phyloP scores from a whole-genome alignment of 2,113 vertebrate species.

The Ancistrus triradiatus region DNA sequence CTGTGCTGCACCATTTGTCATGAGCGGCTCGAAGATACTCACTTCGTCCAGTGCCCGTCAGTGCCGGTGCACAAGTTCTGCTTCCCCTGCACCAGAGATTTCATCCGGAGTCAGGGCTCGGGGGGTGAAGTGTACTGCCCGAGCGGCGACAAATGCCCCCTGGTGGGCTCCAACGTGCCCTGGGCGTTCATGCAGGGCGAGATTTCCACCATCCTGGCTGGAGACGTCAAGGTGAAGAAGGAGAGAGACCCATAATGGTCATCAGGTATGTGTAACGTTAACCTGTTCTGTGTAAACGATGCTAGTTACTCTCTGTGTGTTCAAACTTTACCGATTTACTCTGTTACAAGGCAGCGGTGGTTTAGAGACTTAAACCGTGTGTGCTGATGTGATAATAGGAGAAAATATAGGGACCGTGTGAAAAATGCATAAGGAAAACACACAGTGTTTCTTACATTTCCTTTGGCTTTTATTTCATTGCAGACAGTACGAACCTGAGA shows the following conservation, averaged over 20 bases:
- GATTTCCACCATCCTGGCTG: slow-evolving; percentile 83
- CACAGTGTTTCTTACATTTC: too few species aligned
- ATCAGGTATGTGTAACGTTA: slow-evolving; percentile 11
- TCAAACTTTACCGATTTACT: too few species aligned
- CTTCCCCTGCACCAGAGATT: slow-evolving; percentile 83
- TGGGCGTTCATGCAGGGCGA: slow-evolving; percentile 93
- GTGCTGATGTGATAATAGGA: too few species aligned
- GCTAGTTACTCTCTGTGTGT: too few species aligned
- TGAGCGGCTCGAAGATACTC: slow-evolving; percentile 80
- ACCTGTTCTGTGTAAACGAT: neutral
- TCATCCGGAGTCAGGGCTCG: slow-evolving; percentile 77
- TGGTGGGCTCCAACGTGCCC: slow-evolving; percentile 81
- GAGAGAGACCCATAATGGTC: slow-evolving; percentile 71
- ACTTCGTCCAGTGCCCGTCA: slow-evolving; percentile 84
- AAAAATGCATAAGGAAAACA: too few species aligned
- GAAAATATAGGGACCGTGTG: too few species aligned
- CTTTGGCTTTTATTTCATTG: too few species aligned
- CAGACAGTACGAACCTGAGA: too few species aligned
- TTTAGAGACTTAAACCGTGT: neutral
- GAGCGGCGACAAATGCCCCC: slow-evolving; percentile 81
- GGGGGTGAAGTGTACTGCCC: slow-evolving; percentile 84
- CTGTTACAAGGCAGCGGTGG: too few species aligned
- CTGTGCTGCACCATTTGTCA: slow-evolving; percentile 85
- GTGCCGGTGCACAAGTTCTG: slow-evolving; percentile 84
- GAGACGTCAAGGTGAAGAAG: slow-evolving; percentile 85